phyloP scores from a whole-genome alignment of 2,888 invertebrate genomes.

The Chesias legatella region DNA sequence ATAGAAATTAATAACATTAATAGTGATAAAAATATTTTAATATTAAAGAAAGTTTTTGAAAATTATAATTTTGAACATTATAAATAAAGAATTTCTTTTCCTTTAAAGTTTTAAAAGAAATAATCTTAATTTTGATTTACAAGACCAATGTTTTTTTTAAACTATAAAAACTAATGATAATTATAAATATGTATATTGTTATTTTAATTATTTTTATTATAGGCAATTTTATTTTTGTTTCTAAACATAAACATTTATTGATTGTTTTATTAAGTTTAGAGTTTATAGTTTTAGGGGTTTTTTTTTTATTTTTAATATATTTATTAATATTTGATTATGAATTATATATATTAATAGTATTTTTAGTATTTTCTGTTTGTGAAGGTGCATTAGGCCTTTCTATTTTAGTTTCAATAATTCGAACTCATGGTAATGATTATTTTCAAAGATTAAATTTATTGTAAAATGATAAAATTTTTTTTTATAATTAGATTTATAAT shows the following conservation, averaged over 20 bases:
- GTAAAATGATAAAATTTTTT: slow-evolving; percentile 80
- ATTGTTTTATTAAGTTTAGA: slow-evolving; percentile 81
- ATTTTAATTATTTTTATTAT: slow-evolving; percentile 71
- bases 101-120: slow-evolving; percentile 81
- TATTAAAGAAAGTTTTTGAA: slow-evolving; percentile 82
- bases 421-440: slow-evolving; percentile 83
- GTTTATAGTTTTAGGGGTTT: slow-evolving; percentile 80
- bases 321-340: slow-evolving; percentile 68
- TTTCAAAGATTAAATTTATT: slow-evolving; percentile 79
- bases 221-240: slow-evolving; percentile 75
- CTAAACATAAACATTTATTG: slow-evolving; percentile 81
- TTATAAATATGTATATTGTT: slow-evolving; percentile 57
- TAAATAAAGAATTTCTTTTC: slow-evolving; percentile 79
- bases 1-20: slow-evolving; percentile 55
- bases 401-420: slow-evolving; percentile 82
- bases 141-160: slow-evolving; percentile 85
- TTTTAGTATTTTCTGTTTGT: slow-evolving; percentile 83
- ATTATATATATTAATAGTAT: slow-evolving; percentile 80
- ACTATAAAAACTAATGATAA: slow-evolving; percentile 81
- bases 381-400: slow-evolving; percentile 83
- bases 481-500: slow-evolving; percentile 70
- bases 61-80: slow-evolving; percentile 87
- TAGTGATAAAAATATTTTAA: slow-evolving; percentile 56
- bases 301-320: slow-evolving; percentile 72
- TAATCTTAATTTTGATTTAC: slow-evolving; percentile 83